These are phyloP conservation scores for Quiscalus mexicanus DNA, from an alignment of 2,113 vertebrate genomes.

Conservation along the genomic window DNA sequence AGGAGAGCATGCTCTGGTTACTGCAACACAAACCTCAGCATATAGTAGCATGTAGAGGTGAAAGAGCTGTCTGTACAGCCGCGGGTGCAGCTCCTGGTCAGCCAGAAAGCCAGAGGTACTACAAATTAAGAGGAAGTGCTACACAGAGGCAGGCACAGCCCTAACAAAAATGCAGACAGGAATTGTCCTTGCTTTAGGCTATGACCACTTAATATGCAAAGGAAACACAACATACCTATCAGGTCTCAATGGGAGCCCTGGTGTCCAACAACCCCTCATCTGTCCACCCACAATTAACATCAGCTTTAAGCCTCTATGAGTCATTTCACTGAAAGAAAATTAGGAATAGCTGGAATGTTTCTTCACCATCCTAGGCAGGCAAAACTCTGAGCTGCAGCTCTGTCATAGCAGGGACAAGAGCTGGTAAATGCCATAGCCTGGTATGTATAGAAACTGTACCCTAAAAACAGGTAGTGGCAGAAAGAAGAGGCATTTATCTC, in stretches of 20 bases:
- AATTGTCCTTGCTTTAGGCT: neutral
- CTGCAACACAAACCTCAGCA: neutral
- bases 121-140: accelerated
- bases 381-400: neutral
- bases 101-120: neutral
- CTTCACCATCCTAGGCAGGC: neutral
- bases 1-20: neutral
- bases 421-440: neutral
- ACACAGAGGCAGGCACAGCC: neutral
- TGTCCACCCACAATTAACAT: neutral
- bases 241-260: neutral
- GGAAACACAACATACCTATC: neutral
- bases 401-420: neutral
- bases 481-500: neutral
- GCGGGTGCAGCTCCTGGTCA: neutral
- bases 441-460: neutral
- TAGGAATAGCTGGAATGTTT: neutral
- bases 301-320: neutral
- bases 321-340: neutral
- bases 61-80: neutral
- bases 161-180: accelerated
- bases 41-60: neutral
- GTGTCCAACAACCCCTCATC: neutral
- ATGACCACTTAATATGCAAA: accelerated
- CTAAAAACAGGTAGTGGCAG: neutral